These are phyloP conservation scores for Neotoma lepida DNA, from an alignment of 2,113 vertebrate genomes.

Conservation along the genomic window DNA sequence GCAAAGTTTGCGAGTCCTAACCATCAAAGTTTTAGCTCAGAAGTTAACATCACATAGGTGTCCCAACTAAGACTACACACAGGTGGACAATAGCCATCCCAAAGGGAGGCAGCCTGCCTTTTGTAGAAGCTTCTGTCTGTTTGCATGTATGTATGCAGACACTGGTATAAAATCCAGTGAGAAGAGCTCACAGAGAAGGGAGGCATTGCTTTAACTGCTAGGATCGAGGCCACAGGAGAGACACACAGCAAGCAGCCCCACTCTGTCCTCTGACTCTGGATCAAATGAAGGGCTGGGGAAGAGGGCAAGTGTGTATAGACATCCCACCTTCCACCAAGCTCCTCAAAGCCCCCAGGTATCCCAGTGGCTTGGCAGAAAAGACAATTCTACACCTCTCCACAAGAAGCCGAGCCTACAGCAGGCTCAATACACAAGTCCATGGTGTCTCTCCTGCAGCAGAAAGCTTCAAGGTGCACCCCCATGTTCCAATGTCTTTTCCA, in stretches of 20 bases:
- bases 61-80: conserved; percentile 38
- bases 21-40: conserved; percentile 55
- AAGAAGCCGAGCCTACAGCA: conserved; percentile 28
- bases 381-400: neutral
- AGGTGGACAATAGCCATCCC: neutral
- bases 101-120: neutral
- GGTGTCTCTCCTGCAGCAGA: neutral
- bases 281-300: conserved; percentile 26
- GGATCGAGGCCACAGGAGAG: neutral
- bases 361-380: conserved; percentile 16
- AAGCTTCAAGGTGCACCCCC: neutral
- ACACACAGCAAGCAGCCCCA: neutral
- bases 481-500: neutral
- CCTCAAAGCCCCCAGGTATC: neutral
- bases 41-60: conserved; percentile 59
- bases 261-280: neutral
- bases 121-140: conserved; percentile 55
- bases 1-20: conserved; percentile 60
- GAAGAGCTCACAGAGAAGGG: conserved; percentile 3
- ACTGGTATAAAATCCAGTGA: conserved; percentile 66
- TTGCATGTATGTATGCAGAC: neutral
- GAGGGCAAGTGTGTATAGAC: neutral
- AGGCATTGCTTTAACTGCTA: neutral
- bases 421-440: neutral
- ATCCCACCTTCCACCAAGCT: conserved; percentile 38